Evolutionary conservation across 64 coral and sea anemone species (phyloP), one percentile per base, ranked within the genome.

Genomic region (Montipora sp.): DNA sequence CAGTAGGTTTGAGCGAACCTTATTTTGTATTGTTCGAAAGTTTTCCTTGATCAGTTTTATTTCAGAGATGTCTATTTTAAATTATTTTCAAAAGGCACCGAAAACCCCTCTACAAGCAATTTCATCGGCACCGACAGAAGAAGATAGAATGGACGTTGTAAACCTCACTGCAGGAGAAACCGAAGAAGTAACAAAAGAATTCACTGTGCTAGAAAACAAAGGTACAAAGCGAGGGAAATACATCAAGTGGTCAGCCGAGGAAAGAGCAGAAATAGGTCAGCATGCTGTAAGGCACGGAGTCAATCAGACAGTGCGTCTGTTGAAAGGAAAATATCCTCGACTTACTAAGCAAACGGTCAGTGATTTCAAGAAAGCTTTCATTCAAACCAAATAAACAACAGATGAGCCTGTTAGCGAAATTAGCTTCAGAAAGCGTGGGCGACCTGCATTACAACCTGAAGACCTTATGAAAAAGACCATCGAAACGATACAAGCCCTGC

Each of bases 1-100:
- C 53, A 57, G 53, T 57, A 57, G 53, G 53, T 18, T 24, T 72
- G 83, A 87, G 48, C 48, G 55, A 89, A 76, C 71, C 7, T 75
- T 78, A 75, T 77, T 89, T 89, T 8, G 15, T 51, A 43, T 51
- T 47, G 47, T 58, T 78, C 47, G 87, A 61, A 20, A 75, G 70
- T 78, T 71, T 60, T 75, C 73, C 58, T 80, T 76, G 4, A 77
- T 45, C 78, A 75, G 80, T 51, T 63, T 75, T 18, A 77, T 83
- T 77, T 70, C 48, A 81, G 67, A 12, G 69, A 89, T 80, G 92
- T 80, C 84, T 88, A 77, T 94, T 94, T 82, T 73, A 82, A 94
- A 82, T 89, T 94, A 75, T 82, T 94, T 87, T 94, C n/a, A 94
- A 27, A 89, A 83, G 75, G 21, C 73, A 77, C 86, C 85, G 53